Base-by-base conservation (phyloP, 2,888 invertebrate genomes). In the Tethea ocularis region DNA sequence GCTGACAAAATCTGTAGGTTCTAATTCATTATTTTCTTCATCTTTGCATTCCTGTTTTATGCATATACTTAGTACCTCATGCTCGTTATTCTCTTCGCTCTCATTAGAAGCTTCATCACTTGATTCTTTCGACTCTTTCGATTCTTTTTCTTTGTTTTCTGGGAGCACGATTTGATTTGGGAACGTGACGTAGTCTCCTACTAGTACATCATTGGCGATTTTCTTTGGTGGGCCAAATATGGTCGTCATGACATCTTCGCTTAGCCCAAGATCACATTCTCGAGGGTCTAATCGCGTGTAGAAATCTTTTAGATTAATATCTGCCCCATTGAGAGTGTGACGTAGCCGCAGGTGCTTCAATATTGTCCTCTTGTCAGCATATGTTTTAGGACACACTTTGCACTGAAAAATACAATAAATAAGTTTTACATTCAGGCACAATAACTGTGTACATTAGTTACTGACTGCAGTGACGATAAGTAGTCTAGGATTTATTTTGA, bases 331-430 rank as follows among this genome's bases (percentile, higher is more conserved):
- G 22, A 90, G 62, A 6, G 77, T 77, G 70, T 94, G 94, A 0
- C 93, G 86, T 52, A 86, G 84, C 0, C 88, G 83, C n/a, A 94
- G 72, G 69, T 94, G 94, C 29, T 86, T 87, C 2, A 91, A 68
- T 58, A 94, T 86, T 1, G 93, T 88, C 41, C 90, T 85, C 61
- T 89, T 89, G 8, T 88, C 87, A 20, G 92, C 87, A 66, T 89
- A 94, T 0, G 88, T 82, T 72, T 94, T 94, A 2, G 89, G 83
- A 67, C 94, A 94, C 58, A 88, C 77, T 67, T 91, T 89, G 76
- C 94, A 94, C 93, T 94, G 86, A 29, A 88, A 86, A 61, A 54
- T 33, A 61, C 57, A 64, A 8, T 53, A 56, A 33, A 13, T 13
- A 3, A 33, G 13, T 29, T 33, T 24, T 13, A 29, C 22, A 15